Conservation (phyloP, 64 coral and sea anemone genomes). For the Montipora foliosa region DNA sequence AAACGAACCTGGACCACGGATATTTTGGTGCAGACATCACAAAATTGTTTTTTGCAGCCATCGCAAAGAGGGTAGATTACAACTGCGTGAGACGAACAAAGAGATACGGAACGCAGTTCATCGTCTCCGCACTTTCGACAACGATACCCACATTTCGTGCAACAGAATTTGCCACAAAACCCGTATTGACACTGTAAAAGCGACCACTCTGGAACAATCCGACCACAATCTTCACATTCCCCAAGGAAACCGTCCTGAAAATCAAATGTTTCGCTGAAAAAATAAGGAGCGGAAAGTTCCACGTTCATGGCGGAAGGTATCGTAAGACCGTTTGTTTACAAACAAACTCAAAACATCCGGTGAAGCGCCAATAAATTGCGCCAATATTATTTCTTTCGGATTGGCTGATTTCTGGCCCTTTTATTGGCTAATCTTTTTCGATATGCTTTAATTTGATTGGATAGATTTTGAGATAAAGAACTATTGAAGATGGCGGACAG, state of each 20-base stretch:
- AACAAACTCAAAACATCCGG: conserved; percentile 65
- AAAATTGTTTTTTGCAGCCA: conserved; percentile 75
- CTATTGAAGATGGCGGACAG: conserved; percentile 86
- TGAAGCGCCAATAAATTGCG: neutral
- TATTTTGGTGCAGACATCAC: conserved; percentile 85
- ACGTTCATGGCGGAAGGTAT: conserved; percentile 65
- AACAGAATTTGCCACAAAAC: conserved; percentile 90
- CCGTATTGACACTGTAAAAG: conserved; percentile 85
- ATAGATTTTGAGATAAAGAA: neutral
- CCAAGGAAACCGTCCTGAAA: conserved; percentile 75
- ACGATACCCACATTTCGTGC: conserved; percentile 79
- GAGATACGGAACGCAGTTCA: conserved; percentile 69
- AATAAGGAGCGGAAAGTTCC: conserved; percentile 25
- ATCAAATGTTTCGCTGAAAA: conserved; percentile 43
- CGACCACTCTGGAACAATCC: conserved; percentile 79
- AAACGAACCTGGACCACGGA: conserved; percentile 69
- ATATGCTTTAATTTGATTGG: conserved; percentile 67
- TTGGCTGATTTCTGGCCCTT: conserved; percentile 52
- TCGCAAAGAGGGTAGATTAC: conserved; percentile 75
- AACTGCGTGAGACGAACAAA: conserved; percentile 72
- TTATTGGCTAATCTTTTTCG: conserved; percentile 67
- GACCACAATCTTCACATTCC: conserved; percentile 91
- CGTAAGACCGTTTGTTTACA: neutral
- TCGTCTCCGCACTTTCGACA: conserved; percentile 74
- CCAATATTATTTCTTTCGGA: conserved; percentile 25